These are phyloP conservation scores for Rambutsinella grinnellia DNA, from an alignment of 2,888 invertebrate genomes.

Conservation along the genomic window DNA sequence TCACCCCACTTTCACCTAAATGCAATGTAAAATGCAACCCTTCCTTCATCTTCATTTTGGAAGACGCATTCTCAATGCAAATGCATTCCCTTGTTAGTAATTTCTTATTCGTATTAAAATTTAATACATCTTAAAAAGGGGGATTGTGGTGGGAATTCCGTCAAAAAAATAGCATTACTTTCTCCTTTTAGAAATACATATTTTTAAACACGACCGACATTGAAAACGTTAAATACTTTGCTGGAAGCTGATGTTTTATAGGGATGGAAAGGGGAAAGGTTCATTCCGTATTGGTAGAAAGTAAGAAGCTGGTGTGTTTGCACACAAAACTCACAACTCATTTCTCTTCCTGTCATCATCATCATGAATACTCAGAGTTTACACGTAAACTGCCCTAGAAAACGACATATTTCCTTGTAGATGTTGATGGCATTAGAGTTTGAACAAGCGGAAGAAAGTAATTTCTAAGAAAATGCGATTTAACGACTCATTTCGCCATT, in stretches of 20 bases:
- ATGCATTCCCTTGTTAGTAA: slow-evolving; percentile 37
- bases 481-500: slow-evolving; percentile 66
- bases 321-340: not conserved
- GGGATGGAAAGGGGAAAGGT: not conserved
- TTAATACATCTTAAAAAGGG: slow-evolving; percentile 36
- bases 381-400: slow-evolving; percentile 24
- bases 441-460: slow-evolving; percentile 64
- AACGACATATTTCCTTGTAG: slow-evolving; percentile 20
- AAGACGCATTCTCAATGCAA: slow-evolving; percentile 35
- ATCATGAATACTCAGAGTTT: slow-evolving; percentile 29
- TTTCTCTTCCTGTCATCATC: slow-evolving; percentile 15
- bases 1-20: no score
- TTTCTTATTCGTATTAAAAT: slow-evolving; percentile 28
- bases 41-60: not conserved
- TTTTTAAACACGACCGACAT: no score
- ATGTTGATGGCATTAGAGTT: slow-evolving; percentile 48
- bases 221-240: no score
- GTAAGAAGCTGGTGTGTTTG: not conserved
- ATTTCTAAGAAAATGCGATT: slow-evolving; percentile 66
- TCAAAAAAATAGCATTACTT: slow-evolving; percentile 3
- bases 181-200: not conserved
- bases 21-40: not conserved
- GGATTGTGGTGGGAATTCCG: slow-evolving; percentile 9
- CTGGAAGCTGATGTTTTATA: not conserved
- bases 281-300: not conserved